Evolutionary conservation across 2,797 vertebrate genomes (phyloP).

Genomic region (Martes flavigula): DNA sequence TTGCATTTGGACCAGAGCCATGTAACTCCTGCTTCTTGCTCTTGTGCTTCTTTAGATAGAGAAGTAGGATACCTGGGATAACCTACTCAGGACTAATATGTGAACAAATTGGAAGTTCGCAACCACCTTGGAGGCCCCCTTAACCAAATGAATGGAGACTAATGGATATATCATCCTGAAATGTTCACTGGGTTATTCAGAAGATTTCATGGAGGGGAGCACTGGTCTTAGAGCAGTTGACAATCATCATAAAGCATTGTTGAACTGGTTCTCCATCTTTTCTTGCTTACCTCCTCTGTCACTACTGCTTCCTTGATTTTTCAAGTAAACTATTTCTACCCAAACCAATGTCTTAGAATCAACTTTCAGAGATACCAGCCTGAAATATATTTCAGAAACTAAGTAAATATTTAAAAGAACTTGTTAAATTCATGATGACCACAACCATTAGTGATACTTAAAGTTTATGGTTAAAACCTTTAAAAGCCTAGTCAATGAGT

Average conservation of each 20-base stretch:
- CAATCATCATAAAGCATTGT: not conserved
- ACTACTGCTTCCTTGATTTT: not conserved
- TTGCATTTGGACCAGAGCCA: not conserved
- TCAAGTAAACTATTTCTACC: not conserved
- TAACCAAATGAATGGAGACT: not conserved
- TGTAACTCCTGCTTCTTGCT: not conserved
- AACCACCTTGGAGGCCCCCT: not conserved
- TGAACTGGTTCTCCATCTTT: not conserved
- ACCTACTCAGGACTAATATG: not conserved
- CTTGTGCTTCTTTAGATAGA: not conserved
- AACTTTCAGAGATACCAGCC: not conserved
- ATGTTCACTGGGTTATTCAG: not conserved
- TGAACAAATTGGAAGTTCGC: not conserved
- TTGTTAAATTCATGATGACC: not conserved
- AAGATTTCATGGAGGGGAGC: not conserved
- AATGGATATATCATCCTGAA: not conserved
- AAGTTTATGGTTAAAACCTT: not conserved
- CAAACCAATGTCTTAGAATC: not conserved
- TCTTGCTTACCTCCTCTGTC: not conserved
- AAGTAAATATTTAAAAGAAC: not conserved
- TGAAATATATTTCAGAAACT: constrained; percentile 21
- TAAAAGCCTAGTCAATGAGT: not conserved
- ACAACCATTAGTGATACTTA: not conserved
- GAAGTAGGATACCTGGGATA: not conserved
- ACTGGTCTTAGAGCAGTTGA: not conserved